These are phyloP conservation scores for Trileptium ribeirensis DNA, from an alignment of 2,888 invertebrate genomes.

Conservation along the genomic window DNA sequence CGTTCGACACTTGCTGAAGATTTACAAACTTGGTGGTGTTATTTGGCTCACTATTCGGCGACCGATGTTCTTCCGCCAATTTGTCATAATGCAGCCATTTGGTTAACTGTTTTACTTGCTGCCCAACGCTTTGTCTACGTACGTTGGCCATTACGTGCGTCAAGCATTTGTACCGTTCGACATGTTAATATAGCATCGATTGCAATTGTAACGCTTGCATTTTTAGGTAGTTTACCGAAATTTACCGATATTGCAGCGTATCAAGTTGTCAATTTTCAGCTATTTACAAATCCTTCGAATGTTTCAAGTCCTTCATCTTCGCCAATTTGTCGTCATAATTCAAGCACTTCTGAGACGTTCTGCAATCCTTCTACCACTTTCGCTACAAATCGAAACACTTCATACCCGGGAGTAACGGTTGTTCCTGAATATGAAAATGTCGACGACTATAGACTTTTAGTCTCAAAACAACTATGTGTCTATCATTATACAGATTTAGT, in stretches of 20 bases:
- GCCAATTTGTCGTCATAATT: neutral
- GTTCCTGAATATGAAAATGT: neutral
- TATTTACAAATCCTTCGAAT: constrained; percentile 25
- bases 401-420: neutral
- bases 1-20: neutral
- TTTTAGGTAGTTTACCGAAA: constrained; percentile 70
- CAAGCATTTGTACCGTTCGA: constrained; percentile 63
- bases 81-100: constrained; percentile 85
- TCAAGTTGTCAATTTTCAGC: constrained; percentile 52
- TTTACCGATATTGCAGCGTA: constrained; percentile 65
- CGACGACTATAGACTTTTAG: neutral
- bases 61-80: constrained; percentile 61
- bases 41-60: neutral
- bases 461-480: constrained; percentile 35
- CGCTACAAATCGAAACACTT: neutral
- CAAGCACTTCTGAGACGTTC: neutral
- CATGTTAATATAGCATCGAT: constrained; percentile 62
- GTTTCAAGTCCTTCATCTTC: constrained; percentile 54
- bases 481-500: constrained; percentile 59
- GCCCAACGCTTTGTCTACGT: constrained; percentile 87
- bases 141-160: constrained; percentile 76
- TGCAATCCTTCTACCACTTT: neutral
- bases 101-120: constrained; percentile 78
- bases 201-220: constrained; percentile 68
- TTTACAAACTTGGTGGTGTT: constrained; percentile 18